Evolutionary conservation across 2,888 invertebrate genomes (phyloP), one percentile per base, ranked within the genome.

Genomic region (Drosophila silvestris): DNA sequence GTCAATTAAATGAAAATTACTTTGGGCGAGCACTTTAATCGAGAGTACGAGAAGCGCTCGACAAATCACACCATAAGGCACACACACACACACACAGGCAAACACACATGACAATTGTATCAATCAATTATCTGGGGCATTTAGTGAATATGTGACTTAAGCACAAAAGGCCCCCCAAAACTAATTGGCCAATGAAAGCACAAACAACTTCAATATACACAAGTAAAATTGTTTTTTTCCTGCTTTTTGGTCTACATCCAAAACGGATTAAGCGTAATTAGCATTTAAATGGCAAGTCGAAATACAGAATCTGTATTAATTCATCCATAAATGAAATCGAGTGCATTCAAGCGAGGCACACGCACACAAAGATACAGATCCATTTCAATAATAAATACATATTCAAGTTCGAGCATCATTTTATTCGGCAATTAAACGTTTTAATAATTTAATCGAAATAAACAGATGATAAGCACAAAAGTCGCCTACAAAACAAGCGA

Each of bases 1-100:
- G 87, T 87, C 87, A 87, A 87, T 87, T 87, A 89, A 89, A 90
- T 77, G 82, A 84, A 90, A 87, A 86, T 89, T 86, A 90, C 87
- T 87, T 87, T 84, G 75, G 79, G 54, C 60, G 53, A 81, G 63
- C 58, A 57, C 81, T 77, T 81, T 70, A 74, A 61, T 26, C n/a
- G 30, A 28, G 37, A 57, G 41, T 9, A 41, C 53, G 61, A 73
- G 60, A 65, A 60, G 63, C 51, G 70, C 70, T 47, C 58, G 68
- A 81, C 74, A 77, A 75, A 78, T 62, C 70, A 72, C 28, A 72
- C 58, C 35, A 57, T 26, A 51, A 26, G 14, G 58, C 28, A 30
- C 26, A 62, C 44, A 39, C 12, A 67, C 59, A 70, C 53, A 60
- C 59, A 37, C 52, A 35, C 26, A 26, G 71, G 6, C 4, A 26